Evolutionary conservation across 2,113 vertebrate genomes (phyloP), one percentile per base, ranked within the genome.

Genomic region (Collichthys lucidus): DNA sequence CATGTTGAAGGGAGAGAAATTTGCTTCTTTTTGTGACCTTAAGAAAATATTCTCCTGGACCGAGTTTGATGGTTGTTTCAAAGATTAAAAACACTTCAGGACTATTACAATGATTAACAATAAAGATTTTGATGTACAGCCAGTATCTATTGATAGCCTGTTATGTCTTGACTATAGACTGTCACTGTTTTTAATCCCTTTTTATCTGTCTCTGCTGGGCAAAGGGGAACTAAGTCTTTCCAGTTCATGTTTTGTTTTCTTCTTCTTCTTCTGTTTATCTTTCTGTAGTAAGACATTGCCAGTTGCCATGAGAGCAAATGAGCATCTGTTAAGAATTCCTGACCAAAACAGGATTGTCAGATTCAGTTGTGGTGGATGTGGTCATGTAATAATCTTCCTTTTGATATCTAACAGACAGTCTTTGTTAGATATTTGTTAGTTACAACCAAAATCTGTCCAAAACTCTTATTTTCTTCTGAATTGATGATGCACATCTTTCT

Each of bases 231-330:
- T 14, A 29, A 55, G 35, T 22, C 78, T n/a, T 47, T 66, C 59
- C 31, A 11, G 15, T 50, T 8, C n/a, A 52, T 53, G 6, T 61
- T 66, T 29, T 11, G n/a, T 47, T 22, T 6, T 29, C 29, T 29
- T 50, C 29, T 15, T 5, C 52, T 76, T 67, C 31, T 65, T n/a
- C 50, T 46, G 44, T 46, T 46, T 11, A 4, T 52, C 15, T 6
- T 62, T 77, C 63, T 65, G 17, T 50, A 5, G 20, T 12, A 10
- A 42, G 26, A 73, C 47, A 67, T 22, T 31, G 14, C 14, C 5
- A 6, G 79, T 73, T 77, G 71, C 57, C 53, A 77, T 20, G 53
- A 83, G 31, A 79, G 74, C 64, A 78, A 84, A 74, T 46, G n/a
- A 82, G 62, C 63, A 77, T 82, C 76, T 79, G 42, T 55, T 57